Conservation (phyloP, 2,888 invertebrate genomes). For the Poecilus cupreus region DNA sequence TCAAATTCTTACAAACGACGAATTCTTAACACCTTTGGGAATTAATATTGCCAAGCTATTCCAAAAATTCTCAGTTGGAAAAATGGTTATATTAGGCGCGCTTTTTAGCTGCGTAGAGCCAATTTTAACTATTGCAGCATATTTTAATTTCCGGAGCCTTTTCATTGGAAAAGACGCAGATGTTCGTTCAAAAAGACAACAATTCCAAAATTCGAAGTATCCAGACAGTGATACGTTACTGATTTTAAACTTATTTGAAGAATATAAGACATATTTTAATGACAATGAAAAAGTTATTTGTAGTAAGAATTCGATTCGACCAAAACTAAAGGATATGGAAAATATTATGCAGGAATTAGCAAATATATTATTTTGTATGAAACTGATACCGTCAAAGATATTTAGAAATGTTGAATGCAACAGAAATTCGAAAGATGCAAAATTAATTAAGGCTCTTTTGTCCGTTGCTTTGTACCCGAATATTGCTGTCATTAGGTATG, state of each 20-base stretch:
- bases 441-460: constrained; percentile 1
- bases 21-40: constrained; percentile 84
- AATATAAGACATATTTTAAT: neutral
- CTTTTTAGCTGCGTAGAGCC: constrained; percentile 89
- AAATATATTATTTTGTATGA: neutral
- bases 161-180: neutral
- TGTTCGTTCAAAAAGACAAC: neutral
- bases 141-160: constrained; percentile 72
- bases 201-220: too few species aligned
- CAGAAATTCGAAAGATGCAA: neutral
- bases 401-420: constrained; percentile 66
- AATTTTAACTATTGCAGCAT: constrained; percentile 87
- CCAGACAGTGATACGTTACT: constrained; percentile 19
- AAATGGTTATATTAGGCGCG: constrained; percentile 88
- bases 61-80: constrained; percentile 88
- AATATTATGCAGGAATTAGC: neutral
- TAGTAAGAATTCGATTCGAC: neutral
- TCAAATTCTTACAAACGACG: constrained; percentile 69
- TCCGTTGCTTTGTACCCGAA: neutral
- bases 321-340: neutral
- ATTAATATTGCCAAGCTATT: constrained; percentile 89
- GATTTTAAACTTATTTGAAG: neutral
- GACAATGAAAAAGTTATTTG: neutral
- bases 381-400: constrained; percentile 69
- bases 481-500: constrained; percentile 20